Evolutionary conservation across 2,797 vertebrate species (phyloP), one percentile per base, ranked within the genome.

Genomic region (Cynodonichthys magdalenae): DNA sequence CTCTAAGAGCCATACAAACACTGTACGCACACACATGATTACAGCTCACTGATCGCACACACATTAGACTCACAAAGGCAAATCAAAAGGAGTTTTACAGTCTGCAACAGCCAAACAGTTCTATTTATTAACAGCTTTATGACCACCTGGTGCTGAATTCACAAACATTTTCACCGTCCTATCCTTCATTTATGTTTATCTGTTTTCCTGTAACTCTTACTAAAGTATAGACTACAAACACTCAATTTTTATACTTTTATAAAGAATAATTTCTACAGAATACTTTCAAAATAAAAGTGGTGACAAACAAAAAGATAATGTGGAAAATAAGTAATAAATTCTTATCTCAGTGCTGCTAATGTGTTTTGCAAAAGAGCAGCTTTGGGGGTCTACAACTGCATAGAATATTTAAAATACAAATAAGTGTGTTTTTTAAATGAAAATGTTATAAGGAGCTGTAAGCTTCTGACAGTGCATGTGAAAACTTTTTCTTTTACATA

Each of bases 1-100:
- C 97, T 0, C 93, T 99, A 0, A 93, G 96, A 71, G 95, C 96
- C 8, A 96, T 99, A 87, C 96, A 99, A 75, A 99, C 97, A 2
- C 93, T 99, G 97, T 99, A 93, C 29, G 96, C 85, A 60, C 31
- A 60, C 49, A 58, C 17, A 52, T 41, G 51, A 6, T 41, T 10
- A 53, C 7, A 54, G 34, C 9, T 54, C 10, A 55, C 2, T 39
- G 15, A 11, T 6, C 52, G 51, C 17, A 8, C 15, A 56, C 15
- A 29, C 47, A 47, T 2, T 18, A 31, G 5, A 52, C 27, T 29
- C 28, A 14, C 10, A 4, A 31, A 44, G 42, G 42, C 6, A 39
- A 63, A 68, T 36, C 28, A 51, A n/a, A 47, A 58, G 19, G 10
- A 10, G 3, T 19, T 19, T 10, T n/a, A 9, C 3, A 18, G 2